These are phyloP conservation scores for Benthosema pterotum DNA, from an alignment of 2,797 vertebrate species.

Conservation along the genomic window DNA sequence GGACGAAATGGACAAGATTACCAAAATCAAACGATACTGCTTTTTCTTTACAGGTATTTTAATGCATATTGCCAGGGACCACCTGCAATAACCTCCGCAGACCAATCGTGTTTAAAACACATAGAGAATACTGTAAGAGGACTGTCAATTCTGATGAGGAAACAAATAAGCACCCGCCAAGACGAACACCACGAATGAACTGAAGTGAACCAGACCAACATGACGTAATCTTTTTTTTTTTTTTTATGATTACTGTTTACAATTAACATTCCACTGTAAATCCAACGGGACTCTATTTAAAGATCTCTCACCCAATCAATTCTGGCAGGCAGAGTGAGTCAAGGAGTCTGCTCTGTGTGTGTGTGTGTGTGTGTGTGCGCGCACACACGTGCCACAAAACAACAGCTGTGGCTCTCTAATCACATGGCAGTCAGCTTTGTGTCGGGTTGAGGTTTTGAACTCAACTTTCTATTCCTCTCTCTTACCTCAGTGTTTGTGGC, in stretches of 20 bases:
- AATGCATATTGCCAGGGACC: too few species aligned
- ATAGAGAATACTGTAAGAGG: too few species aligned
- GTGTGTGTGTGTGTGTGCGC: too few species aligned
- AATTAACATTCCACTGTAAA: slow-evolving; percentile 39
- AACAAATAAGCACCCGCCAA: slow-evolving; percentile 12
- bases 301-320: slow-evolving; percentile 20
- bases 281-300: slow-evolving; percentile 14
- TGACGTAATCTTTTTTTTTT: slow-evolving; percentile 37
- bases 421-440: slow-evolving; percentile 56
- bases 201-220: slow-evolving; percentile 26
- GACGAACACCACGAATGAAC: slow-evolving; percentile 29
- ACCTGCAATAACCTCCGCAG: too few species aligned
- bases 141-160: too few species aligned
- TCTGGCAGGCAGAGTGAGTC: slow-evolving; percentile 46
- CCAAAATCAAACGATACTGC: too few species aligned
- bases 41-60: too few species aligned
- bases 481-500: slow-evolving; percentile 47
- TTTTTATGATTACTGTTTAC: slow-evolving; percentile 17
- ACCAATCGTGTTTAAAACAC: too few species aligned
- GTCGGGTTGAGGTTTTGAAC: slow-evolving; percentile 59
- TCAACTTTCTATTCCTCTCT: slow-evolving; percentile 66
- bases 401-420: slow-evolving; percentile 61
- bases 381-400: slow-evolving; percentile 31
- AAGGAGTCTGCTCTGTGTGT: slow-evolving; percentile 21
- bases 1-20: too few species aligned